Conservation (phyloP, 2,888 invertebrate genomes). For the Clistopyga incitator region DNA sequence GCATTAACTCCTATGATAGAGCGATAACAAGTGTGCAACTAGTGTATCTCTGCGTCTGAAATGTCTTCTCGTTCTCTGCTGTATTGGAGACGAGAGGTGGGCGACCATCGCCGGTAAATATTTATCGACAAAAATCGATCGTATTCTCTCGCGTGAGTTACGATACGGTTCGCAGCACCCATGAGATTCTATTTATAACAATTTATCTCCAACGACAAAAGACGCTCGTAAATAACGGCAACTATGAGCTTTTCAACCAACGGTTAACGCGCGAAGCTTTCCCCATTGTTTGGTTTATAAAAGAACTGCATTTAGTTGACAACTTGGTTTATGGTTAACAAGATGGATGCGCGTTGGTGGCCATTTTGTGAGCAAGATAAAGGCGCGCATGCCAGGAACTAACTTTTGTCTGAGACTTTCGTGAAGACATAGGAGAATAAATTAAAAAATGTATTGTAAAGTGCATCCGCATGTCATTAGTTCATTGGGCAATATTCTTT, state of each 20-base stretch:
- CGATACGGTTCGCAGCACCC: conserved; percentile 40
- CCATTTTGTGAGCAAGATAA: too few relatives aligned
- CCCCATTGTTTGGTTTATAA: conserved; percentile 21
- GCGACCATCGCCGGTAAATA: conserved; percentile 38
- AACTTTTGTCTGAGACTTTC: too few relatives aligned
- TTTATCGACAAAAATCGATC: conserved; percentile 57
- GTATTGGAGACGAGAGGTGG: conserved; percentile 25
- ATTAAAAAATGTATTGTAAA: too few relatives aligned
- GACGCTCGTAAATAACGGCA: conserved; percentile 28
- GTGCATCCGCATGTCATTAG: too few relatives aligned
- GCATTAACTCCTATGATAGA: conserved; percentile 3
- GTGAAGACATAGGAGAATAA: too few relatives aligned
- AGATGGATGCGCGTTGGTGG: neutral
- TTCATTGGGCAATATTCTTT: too few relatives aligned
- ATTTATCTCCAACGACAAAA: conserved; percentile 53
- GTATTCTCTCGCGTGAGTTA: conserved; percentile 38
- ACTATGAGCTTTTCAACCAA: conserved; percentile 12
- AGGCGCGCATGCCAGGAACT: too few relatives aligned
- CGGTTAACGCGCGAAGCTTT: conserved; percentile 7
- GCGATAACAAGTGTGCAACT: conserved; percentile 12
- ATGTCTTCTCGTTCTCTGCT: conserved; percentile 7
- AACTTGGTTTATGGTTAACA: neutral
- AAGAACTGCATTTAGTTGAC: neutral
- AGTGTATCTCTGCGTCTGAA: conserved; percentile 4
- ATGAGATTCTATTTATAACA: conserved; percentile 54